phyloP scores from a whole-genome alignment of 1,140 invertebrate species.

The Dendroctonus ponderosae region DNA sequence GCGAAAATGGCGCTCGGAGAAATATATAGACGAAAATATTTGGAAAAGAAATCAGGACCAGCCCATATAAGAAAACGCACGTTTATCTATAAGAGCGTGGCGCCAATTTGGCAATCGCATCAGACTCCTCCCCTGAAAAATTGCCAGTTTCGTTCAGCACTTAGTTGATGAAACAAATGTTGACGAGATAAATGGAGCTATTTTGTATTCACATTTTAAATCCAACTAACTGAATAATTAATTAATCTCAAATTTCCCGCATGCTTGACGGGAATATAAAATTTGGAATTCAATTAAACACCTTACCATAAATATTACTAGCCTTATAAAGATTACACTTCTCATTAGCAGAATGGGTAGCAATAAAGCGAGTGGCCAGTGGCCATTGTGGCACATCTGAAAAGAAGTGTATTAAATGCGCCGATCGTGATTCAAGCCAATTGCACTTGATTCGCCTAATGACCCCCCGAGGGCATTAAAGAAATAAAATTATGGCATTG shows the following conservation, averaged over 20 bases:
- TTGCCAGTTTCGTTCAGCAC: not conserved
- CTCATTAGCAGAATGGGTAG: slow-evolving; percentile 11
- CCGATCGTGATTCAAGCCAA: slow-evolving; percentile 20
- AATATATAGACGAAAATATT: no score
- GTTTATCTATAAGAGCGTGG: no score
- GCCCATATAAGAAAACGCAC: no score
- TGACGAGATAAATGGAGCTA: not conserved
- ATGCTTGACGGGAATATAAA: not conserved
- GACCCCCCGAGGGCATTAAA: slow-evolving; percentile 17
- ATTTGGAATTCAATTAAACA: not conserved
- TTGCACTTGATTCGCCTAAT: slow-evolving; percentile 19
- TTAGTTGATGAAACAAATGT: not conserved
- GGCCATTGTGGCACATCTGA: slow-evolving; percentile 16
- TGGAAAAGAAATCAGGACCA: no score
- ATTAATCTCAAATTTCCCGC: not conserved
- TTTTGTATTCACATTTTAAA: not conserved
- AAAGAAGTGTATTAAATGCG: slow-evolving; percentile 18
- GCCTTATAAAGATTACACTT: slow-evolving; percentile 14
- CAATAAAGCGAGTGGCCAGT: slow-evolving; percentile 17
- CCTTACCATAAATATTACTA: not conserved
- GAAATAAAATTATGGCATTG: slow-evolving; percentile 21
- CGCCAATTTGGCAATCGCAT: not conserved
- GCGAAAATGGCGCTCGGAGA: no score
- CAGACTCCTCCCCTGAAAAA: not conserved
- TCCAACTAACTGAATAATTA: not conserved